These are phyloP conservation scores for Bathybates hornii DNA, from an alignment of 2,113 vertebrate species.

Conservation along the genomic window DNA sequence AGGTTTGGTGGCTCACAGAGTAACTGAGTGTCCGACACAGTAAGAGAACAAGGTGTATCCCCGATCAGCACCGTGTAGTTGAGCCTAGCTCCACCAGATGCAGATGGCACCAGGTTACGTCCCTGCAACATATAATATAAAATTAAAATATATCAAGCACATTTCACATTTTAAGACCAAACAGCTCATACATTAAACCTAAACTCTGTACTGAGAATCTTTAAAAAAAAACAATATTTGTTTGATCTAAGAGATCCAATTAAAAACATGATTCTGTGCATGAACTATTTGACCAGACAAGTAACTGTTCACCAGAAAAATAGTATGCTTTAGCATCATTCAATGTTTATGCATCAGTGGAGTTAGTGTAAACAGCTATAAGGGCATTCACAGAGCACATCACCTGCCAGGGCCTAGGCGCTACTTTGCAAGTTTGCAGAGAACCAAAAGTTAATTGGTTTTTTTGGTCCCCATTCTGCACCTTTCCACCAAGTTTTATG, in stretches of 20 bases:
- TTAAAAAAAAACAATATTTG: neutral
- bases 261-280: neutral
- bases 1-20: constrained; percentile 93
- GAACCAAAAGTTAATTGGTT: neutral
- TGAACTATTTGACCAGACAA: neutral
- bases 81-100: constrained; percentile 87
- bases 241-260: neutral
- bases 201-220: neutral
- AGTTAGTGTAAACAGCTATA: neutral
- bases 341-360: neutral
- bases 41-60: constrained; percentile 88
- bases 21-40: constrained; percentile 91
- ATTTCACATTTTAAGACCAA: neutral
- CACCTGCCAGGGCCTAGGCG: neutral
- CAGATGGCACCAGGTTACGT: constrained; percentile 91
- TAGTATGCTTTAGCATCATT: neutral
- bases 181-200: neutral
- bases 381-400: neutral
- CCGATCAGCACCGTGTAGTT: constrained; percentile 95
- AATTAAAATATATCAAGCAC: neutral
- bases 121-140: constrained; percentile 70
- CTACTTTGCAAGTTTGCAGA: neutral
- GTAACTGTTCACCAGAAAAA: neutral
- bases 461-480: neutral
- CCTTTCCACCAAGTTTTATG: neutral